phyloP scores from a whole-genome alignment of 2,888 invertebrate species.

The Megamerina dolium region DNA sequence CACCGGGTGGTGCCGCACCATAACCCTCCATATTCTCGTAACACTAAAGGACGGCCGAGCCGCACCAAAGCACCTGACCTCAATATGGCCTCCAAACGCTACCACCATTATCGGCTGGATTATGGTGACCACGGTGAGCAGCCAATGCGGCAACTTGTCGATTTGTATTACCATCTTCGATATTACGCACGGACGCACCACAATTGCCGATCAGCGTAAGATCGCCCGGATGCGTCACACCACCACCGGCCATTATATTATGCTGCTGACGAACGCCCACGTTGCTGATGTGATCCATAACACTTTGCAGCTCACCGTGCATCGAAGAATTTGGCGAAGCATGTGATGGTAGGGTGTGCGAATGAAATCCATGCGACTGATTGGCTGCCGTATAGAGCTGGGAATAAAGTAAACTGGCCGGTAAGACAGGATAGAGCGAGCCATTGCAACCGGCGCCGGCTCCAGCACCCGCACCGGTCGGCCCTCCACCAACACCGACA shows the following conservation, averaged over 20 bases:
- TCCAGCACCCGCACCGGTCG: constrained; percentile 27
- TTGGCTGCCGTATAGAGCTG: constrained; percentile 76
- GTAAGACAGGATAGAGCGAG: constrained; percentile 70
- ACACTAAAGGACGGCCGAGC: constrained; percentile 47
- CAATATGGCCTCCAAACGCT: constrained; percentile 76
- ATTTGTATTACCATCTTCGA: constrained; percentile 46
- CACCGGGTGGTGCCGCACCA: too few species aligned
- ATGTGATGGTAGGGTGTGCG: constrained; percentile 61
- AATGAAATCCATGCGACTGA: constrained; percentile 66
- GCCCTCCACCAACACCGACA: constrained; percentile 24
- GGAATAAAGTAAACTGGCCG: constrained; percentile 75
- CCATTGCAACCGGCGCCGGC: constrained; percentile 59
- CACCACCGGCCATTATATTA: constrained; percentile 51
- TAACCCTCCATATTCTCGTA: constrained; percentile 35
- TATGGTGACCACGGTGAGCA: constrained; percentile 48
- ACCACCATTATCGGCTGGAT: constrained; percentile 53
- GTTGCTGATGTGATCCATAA: constrained; percentile 70
- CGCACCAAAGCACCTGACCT: constrained; percentile 48
- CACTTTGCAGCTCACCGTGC: constrained; percentile 61
- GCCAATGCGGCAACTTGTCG: constrained; percentile 48
- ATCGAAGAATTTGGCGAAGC: constrained; percentile 56
- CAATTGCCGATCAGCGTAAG: constrained; percentile 48
- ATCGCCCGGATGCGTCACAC: constrained; percentile 45
- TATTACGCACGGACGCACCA: constrained; percentile 47
- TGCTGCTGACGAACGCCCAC: constrained; percentile 52